Conservation (phyloP, 2,888 invertebrate species). For the Dilophus febrilis region DNA sequence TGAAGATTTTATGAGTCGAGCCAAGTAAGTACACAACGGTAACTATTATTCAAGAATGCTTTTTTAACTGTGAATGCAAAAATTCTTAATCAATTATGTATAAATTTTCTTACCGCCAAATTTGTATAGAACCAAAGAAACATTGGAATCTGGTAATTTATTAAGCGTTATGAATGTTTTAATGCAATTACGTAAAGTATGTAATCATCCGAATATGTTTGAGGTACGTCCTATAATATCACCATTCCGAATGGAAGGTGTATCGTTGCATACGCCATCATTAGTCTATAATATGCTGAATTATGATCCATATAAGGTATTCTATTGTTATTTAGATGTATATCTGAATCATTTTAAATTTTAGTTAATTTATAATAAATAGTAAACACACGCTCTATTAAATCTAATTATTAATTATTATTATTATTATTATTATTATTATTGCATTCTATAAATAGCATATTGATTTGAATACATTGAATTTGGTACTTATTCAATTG, state of each 20-base stretch:
- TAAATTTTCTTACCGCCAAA: no score
- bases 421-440: constrained; percentile 15
- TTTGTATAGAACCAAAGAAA: constrained; percentile 70
- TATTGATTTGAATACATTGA: constrained; percentile 44
- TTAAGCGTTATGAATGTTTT: constrained; percentile 90
- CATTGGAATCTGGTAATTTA: constrained; percentile 80
- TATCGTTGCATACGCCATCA: constrained; percentile 53
- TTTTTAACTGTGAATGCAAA: background rate
- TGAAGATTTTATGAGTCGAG: constrained; percentile 97
- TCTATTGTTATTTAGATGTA: constrained; percentile 9
- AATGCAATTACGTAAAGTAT: constrained; percentile 94
- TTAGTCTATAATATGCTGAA: constrained; percentile 50
- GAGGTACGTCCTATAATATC: constrained; percentile 90
- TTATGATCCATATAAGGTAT: constrained; percentile 57
- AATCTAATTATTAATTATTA: constrained; percentile 1
- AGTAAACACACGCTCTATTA: no score
- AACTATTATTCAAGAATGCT: background rate
- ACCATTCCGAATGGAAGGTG: constrained; percentile 75
- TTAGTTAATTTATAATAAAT: background rate
- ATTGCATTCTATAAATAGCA: constrained; percentile 35
- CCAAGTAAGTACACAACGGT: constrained; percentile 48
- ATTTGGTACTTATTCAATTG: constrained; percentile 46
- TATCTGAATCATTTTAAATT: background rate
- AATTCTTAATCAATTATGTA: background rate
- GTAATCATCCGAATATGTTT: constrained; percentile 96